These are phyloP conservation scores for Sciurus vulgaris DNA, from an alignment of 2,797 vertebrate species.

Conservation along the genomic window DNA sequence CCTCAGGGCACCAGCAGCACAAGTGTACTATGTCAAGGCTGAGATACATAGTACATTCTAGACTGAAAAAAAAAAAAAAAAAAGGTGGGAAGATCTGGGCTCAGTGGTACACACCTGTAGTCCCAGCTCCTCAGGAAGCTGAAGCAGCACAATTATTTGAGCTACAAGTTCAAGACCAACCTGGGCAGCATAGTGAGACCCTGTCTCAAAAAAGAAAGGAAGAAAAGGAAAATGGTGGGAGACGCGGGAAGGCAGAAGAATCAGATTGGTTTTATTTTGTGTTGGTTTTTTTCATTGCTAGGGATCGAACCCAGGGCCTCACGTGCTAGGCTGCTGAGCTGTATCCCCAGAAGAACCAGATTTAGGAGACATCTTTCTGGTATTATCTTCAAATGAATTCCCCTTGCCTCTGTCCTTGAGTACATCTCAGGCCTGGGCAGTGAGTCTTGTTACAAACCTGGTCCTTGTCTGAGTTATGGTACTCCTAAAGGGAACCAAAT, in stretches of 20 bases:
- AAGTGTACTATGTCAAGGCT: not conserved
- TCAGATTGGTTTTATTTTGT: too few relatives aligned
- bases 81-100: not conserved
- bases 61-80: not conserved
- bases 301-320: too few relatives aligned
- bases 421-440: not conserved
- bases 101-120: too few relatives aligned
- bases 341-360: not conserved
- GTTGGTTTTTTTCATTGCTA: too few relatives aligned
- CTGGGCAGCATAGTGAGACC: too few relatives aligned
- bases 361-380: not conserved
- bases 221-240: not conserved
- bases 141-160: too few relatives aligned
- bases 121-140: not conserved
- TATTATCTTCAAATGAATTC: not conserved
- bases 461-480: not conserved
- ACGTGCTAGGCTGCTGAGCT: too few relatives aligned
- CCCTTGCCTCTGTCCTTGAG: not conserved
- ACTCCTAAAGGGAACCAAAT: not conserved
- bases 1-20: not conserved
- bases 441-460: not conserved
- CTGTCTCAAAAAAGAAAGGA: not conserved
- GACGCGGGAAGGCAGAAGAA: not conserved
- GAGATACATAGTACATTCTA: not conserved
- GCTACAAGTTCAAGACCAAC: too few relatives aligned